Percentiles rank a stretch among this genome's conserved stretches.
Evolutionary conservation across 2,113 vertebrate species (phyloP).

Genomic region (Microcebus tavaratra): DNA sequence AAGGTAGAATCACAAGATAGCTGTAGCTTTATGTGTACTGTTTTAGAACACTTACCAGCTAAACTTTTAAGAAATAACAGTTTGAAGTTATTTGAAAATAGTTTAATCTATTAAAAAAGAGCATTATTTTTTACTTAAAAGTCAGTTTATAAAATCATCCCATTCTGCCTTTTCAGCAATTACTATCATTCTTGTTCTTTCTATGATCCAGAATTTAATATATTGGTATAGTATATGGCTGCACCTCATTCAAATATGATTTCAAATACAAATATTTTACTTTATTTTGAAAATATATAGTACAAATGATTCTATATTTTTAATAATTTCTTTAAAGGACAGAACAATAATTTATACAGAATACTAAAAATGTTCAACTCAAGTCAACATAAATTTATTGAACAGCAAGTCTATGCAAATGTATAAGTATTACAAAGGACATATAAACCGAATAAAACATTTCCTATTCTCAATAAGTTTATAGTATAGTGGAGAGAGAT

Average conservation of each 20-base stretch:
- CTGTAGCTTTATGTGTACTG: neutral
- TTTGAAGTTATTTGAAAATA: slow-evolving; percentile 23
- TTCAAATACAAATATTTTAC: neutral
- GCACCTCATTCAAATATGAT: neutral
- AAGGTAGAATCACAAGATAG: neutral
- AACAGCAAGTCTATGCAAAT: neutral
- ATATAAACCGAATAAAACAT: neutral
- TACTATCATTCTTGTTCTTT: neutral
- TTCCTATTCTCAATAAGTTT: neutral
- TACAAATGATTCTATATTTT: neutral
- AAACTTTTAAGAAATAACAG: slow-evolving; percentile 51
- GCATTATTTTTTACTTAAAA: neutral
- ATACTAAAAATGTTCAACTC: neutral
- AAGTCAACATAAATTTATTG: neutral
- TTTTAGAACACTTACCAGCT: neutral
- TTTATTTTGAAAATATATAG: slow-evolving; percentile 1
- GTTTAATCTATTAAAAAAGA: slow-evolving; percentile 14
- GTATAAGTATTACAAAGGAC: neutral
- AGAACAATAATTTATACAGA: neutral
- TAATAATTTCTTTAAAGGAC: neutral
- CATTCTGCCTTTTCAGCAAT: neutral
- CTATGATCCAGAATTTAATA: neutral
- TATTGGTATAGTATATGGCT: neutral
- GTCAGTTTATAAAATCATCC: neutral
- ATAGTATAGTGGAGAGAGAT: neutral